Evolutionary conservation across 2,113 vertebrate species (phyloP), one percentile per base, ranked within the genome.

Genomic region (Austrofundulus limnaeus): DNA sequence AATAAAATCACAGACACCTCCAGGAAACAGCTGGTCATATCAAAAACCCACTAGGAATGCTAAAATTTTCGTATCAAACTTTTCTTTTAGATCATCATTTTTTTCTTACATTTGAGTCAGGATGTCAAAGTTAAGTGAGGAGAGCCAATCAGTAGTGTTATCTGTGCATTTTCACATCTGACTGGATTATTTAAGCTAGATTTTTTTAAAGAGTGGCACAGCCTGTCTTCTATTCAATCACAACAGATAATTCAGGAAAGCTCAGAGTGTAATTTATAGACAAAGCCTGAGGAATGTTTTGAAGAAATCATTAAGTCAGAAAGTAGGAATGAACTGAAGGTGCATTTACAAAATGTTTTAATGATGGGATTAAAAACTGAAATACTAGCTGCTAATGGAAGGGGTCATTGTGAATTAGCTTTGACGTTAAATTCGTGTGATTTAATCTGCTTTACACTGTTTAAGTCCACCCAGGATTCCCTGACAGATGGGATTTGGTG

Each of bases 11-110:
- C 60, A 64, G 60, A 72, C 31, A 63, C 67, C 58, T 81, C 55
- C 52, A 60, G 55, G 67, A 48, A 82, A 53, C 66, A 65, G 64
- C 64, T 83, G 80, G 86, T 65, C 75, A 61, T 87, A 85, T 86
- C 85, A 75, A 82, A 89, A 86, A 82, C 92, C 20, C 91, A 92
- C 90, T 92, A 92, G 80, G 52, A 51, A 83, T 56, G 77, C 84
- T 88, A 88, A 90, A 91, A 92, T 86, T 80, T 88, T 61, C 73
- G 70, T 75, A 71, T 65, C 83, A n/a, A n/a, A n/a, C 85, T 77
- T 74, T 70, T 80, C 65, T 73, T 78, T 75, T 61, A 51, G n/a
- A n/a, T n/a, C n/a, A n/a, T 43, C 39, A 71, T 61, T 72, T 62
- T 59, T 45, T 66, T 59, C 66, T 46, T 51, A 94, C 92, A 94